Evolutionary conservation across 1,140 invertebrate species (phyloP).

Genomic region (Catajapyx aquilonaris): DNA sequence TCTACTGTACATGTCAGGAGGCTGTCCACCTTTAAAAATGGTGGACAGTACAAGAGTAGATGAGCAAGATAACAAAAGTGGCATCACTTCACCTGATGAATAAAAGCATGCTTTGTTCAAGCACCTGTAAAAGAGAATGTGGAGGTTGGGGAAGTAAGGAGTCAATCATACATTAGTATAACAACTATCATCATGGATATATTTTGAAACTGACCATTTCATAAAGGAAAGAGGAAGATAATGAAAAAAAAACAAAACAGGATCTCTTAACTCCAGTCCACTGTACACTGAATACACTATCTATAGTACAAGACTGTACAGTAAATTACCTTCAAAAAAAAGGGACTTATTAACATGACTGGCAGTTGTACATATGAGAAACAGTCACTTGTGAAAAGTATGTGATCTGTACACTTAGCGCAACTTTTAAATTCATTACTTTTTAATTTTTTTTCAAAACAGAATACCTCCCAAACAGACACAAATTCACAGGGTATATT

Average conservation of each 20-base stretch:
- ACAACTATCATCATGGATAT: too few relatives aligned
- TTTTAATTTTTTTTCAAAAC: slow-evolving; percentile 1
- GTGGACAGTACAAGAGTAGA: too few relatives aligned
- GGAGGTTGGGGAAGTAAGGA: too few relatives aligned
- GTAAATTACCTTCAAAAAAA: slow-evolving; percentile 2
- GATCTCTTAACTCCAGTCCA: slow-evolving; percentile 10
- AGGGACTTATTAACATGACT: slow-evolving; percentile 3
- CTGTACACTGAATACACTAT: slow-evolving; percentile 7
- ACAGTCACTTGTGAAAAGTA: slow-evolving; percentile 6
- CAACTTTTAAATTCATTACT: neutral
- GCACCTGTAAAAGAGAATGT: too few relatives aligned
- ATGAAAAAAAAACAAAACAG: slow-evolving; percentile 6
- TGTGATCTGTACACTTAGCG: neutral
- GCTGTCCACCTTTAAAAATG: too few relatives aligned
- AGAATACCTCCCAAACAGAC: slow-evolving; percentile 1
- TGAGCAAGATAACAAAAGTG: too few relatives aligned
- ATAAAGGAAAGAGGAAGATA: slow-evolving; percentile 9
- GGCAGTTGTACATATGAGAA: slow-evolving; percentile 1
- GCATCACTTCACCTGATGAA: too few relatives aligned
- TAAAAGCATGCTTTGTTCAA: too few relatives aligned
- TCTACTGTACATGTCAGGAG: too few relatives aligned
- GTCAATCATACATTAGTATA: too few relatives aligned
- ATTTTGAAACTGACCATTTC: slow-evolving; percentile 11
- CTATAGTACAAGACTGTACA: slow-evolving; percentile 6
- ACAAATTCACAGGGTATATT: neutral